These are phyloP conservation scores for Bombus huntii DNA, from an alignment of 1,140 invertebrate species.

Conservation along the genomic window DNA sequence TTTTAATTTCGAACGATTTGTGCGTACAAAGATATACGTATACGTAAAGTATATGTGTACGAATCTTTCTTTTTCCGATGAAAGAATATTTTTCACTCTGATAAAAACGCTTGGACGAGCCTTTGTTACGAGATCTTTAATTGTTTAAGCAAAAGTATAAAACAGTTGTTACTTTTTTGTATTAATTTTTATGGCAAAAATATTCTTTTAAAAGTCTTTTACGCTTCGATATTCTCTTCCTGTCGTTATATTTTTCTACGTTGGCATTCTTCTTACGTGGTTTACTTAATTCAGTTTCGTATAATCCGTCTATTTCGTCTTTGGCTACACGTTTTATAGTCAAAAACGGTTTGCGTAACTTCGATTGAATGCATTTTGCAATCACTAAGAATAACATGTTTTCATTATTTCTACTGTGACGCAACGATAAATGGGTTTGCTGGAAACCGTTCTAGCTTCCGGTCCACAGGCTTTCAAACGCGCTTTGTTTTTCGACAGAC, in stretches of 20 bases:
- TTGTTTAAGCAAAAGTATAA: neutral
- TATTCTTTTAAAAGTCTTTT: neutral
- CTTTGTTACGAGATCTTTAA: neutral
- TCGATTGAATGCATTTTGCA: neutral
- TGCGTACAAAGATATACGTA: neutral
- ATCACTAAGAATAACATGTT: conserved; percentile 11
- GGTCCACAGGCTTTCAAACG: conserved; percentile 1
- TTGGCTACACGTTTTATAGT: neutral
- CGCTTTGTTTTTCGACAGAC: conserved; percentile 26
- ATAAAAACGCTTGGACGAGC: too few species aligned
- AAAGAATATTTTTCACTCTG: neutral
- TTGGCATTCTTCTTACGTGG: neutral
- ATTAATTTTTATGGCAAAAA: neutral
- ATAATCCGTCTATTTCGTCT: neutral
- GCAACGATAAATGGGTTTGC: neutral
- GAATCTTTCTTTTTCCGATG: neutral
- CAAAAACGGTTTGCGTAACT: neutral
- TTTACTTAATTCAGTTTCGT: neutral
- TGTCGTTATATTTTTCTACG: neutral
- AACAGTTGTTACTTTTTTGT: neutral
- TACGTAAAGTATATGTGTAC: neutral
- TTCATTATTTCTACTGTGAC: conserved; percentile 23
- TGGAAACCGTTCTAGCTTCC: conserved; percentile 15
- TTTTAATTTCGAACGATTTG: neutral
- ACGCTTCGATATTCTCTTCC: neutral